A percentile compares a stretch with the other conserved stretches of the same genome.
Conservation (phyloP, 2,797 vertebrate species). For the Melanogrammus aeglefinus region DNA sequence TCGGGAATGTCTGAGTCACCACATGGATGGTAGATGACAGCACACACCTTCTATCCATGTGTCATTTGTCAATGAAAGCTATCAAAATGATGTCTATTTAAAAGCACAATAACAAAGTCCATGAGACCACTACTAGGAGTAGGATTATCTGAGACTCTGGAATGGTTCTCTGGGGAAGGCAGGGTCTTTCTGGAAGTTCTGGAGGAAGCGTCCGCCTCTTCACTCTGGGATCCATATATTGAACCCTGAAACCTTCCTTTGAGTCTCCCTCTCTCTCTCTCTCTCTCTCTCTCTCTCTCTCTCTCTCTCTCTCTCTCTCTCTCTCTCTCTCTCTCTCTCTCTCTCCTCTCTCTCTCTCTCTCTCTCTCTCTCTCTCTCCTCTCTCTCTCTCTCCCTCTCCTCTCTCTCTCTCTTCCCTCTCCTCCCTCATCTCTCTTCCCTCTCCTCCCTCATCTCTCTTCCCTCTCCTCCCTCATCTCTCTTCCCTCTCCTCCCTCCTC, state of each 20-base stretch:
- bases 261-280: too few species aligned
- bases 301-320: too few species aligned
- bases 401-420: too few species aligned
- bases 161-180: too few species aligned
- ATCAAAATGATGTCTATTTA: background rate
- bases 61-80: background rate
- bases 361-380: constrained; percentile 14
- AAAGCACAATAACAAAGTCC: background rate
- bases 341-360: constrained; percentile 24
- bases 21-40: constrained; percentile 29
- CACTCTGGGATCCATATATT: constrained; percentile 53
- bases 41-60: constrained; percentile 23
- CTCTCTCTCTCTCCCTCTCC: too few species aligned
- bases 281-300: too few species aligned
- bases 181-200: constrained; percentile 39
- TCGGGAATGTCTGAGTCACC: constrained; percentile 23
- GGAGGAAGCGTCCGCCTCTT: constrained; percentile 48
- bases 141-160: background rate
- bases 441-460: too few species aligned
- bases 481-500: too few species aligned
- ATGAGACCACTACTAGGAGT: background rate
- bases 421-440: too few species aligned
- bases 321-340: constrained; percentile 21
- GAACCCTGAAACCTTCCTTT: constrained; percentile 39
- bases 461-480: too few species aligned